phyloP scores from a whole-genome alignment of 2,888 invertebrate genomes.

The Drosophila ezoana region DNA sequence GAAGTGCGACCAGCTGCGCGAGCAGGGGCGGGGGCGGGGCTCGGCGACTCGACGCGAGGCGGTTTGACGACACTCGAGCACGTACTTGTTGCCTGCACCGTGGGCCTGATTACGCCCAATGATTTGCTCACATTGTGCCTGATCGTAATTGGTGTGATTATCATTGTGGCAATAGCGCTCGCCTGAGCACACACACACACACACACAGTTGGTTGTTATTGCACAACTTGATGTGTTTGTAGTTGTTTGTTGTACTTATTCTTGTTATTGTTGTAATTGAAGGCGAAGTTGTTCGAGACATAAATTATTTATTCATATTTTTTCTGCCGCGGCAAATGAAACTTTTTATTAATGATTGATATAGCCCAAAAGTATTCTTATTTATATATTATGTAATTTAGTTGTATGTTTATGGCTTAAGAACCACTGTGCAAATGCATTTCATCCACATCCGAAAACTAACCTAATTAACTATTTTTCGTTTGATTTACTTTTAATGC shows the following conservation, averaged over 20 bases:
- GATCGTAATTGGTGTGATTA: constrained; percentile 90
- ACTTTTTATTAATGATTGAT: constrained; percentile 3
- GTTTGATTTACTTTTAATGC: constrained; percentile 48
- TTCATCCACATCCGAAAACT: constrained; percentile 22
- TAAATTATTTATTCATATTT: constrained; percentile 24
- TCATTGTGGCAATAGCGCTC: constrained; percentile 87
- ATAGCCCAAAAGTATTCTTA: constrained; percentile 68
- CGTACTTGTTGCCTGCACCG: constrained; percentile 91
- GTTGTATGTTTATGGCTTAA: constrained; percentile 14
- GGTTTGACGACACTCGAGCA: constrained; percentile 85
- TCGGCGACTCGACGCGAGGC: constrained; percentile 61
- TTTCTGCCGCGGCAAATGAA: no score
- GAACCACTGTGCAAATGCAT: constrained; percentile 46
- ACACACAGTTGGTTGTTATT: constrained; percentile 10
- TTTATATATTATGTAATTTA: constrained; percentile 12
- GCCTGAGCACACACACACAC: constrained; percentile 77
- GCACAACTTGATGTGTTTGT: constrained; percentile 28
- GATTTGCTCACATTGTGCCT: constrained; percentile 91
- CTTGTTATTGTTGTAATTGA: constrained; percentile 52
- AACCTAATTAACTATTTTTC: constrained; percentile 16
- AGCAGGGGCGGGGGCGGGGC: neutral
- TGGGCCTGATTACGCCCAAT: constrained; percentile 89
- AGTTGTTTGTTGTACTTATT: constrained; percentile 36
- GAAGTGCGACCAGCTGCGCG: constrained; percentile 25
- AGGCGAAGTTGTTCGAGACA: constrained; percentile 26